A percentile compares a stretch with the other conserved stretches of the same genome.
Evolutionary conservation across 2,888 invertebrate species (phyloP).

Genomic region (Smittia aterrima): DNA sequence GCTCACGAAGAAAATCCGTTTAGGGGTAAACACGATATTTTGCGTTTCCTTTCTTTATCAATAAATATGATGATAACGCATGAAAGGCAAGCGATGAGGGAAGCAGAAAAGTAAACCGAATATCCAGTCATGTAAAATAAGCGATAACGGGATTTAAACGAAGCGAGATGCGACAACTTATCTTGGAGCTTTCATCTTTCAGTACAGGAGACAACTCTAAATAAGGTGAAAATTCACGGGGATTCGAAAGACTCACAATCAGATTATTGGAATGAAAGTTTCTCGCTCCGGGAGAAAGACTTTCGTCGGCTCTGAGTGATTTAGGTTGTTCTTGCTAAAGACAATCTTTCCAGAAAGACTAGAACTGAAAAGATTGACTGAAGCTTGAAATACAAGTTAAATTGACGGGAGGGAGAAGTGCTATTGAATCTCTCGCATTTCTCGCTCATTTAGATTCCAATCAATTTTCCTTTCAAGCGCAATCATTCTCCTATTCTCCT

Average conservation of each 20-base stretch:
- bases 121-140: slow-evolving; percentile 36
- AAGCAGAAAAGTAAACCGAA: neutral
- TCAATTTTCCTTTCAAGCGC: neutral
- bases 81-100: neutral
- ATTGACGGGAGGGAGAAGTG: neutral
- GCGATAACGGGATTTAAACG: slow-evolving; percentile 19
- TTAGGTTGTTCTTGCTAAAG: neutral
- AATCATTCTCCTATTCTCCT: neutral
- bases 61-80: slow-evolving; percentile 5
- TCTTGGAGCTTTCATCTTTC: neutral
- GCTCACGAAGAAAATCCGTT: neutral
- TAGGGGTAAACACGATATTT: neutral
- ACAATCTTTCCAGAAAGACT: too few species aligned
- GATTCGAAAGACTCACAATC: neutral
- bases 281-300: neutral
- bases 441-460: slow-evolving; percentile 11
- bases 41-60: neutral
- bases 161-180: neutral
- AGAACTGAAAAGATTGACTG: too few species aligned
- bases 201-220: neutral
- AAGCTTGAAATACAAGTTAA: too few species aligned
- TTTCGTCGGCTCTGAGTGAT: neutral
- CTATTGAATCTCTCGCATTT: neutral
- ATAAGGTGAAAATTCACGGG: neutral
- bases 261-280: neutral